phyloP scores from a whole-genome alignment of 2,888 invertebrate genomes.

The Cephonodes hylas region DNA sequence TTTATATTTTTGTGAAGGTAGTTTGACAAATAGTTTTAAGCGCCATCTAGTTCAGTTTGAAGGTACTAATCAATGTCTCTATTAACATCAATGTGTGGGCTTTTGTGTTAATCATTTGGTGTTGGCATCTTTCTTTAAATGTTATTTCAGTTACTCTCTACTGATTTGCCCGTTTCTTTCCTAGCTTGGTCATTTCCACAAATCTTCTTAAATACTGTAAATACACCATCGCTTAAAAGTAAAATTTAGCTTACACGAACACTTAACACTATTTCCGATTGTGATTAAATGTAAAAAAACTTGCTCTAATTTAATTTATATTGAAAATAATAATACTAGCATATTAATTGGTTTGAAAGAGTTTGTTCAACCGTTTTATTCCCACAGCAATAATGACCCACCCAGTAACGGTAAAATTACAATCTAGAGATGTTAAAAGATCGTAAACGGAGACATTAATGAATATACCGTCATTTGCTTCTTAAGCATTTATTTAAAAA shows the following conservation, averaged over 20 bases:
- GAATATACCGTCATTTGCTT: too few species aligned
- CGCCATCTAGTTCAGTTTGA: background rate
- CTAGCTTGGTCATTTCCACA: conserved; percentile 20
- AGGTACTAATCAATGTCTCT: background rate
- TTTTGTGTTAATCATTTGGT: conserved; percentile 28
- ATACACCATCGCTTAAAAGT: background rate
- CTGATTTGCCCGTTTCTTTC: conserved; percentile 59
- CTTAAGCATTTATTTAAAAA: too few species aligned
- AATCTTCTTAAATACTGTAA: background rate
- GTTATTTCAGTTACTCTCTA: conserved; percentile 42
- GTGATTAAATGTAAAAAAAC: too few species aligned
- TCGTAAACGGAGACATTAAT: too few species aligned
- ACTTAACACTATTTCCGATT: background rate
- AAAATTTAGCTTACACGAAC: background rate
- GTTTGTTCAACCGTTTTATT: too few species aligned
- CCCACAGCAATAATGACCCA: too few species aligned
- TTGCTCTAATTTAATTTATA: too few species aligned
- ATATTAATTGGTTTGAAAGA: too few species aligned
- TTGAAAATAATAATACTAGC: too few species aligned
- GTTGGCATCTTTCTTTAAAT: conserved; percentile 33
- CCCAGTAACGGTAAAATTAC: too few species aligned
- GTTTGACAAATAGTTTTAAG: background rate
- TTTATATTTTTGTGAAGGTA: background rate
- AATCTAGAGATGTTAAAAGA: too few species aligned
- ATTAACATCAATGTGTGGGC: conserved; percentile 14